Base-by-base conservation (phyloP, 2,113 vertebrate genomes). In the Varanus salvator region DNA sequence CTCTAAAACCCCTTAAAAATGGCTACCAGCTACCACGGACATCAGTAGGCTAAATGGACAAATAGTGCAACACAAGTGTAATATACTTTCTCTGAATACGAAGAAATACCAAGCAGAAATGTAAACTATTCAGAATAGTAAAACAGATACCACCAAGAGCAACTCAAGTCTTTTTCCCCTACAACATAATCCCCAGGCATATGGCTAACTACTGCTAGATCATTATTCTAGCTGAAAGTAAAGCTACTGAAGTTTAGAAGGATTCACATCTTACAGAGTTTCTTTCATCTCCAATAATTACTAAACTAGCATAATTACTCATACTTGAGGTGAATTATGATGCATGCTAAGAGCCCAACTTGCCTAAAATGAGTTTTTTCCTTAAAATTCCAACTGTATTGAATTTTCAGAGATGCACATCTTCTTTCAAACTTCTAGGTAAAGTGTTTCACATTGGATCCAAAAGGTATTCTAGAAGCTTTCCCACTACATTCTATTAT, bases 221-320 rank as follows among this genome's bases (percentile, higher is more conserved):
- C 97, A 96, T 96, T 97, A 96, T 94, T 94, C 93, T 90, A 84
- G 91, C 93, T 95, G 93, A 96, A 96, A 96, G 95, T 92, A 92
- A 94, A 96, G 95, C 97, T 94, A 95, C 95, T 97, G 94, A 97
- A 97, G 94, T 97, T 97, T 93, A 95, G 93, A 95, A 95, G 94
- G 93, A 93, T 94, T 93, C 89, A 64, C 92, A 95, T 96, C 93
- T 96, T 96, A 94, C 94, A 93, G 93, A 94, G 95, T 95, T 96
- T 96, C 96, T 97, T 97, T 97, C 96, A 97, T 97, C 96, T 97
- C 96, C 96, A 97, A 97, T 97, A 97, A 97, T 96, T 96, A 96
- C 97, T 97, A 97, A 97, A 96, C 94, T 97, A 96, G 96, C 96
- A 97, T 97, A 97, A 98, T 97, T 97, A 97, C 96, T 95, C 68